Base-by-base conservation (phyloP, 1,140 invertebrate species). In the Ceratosolen fusciceps region DNA sequence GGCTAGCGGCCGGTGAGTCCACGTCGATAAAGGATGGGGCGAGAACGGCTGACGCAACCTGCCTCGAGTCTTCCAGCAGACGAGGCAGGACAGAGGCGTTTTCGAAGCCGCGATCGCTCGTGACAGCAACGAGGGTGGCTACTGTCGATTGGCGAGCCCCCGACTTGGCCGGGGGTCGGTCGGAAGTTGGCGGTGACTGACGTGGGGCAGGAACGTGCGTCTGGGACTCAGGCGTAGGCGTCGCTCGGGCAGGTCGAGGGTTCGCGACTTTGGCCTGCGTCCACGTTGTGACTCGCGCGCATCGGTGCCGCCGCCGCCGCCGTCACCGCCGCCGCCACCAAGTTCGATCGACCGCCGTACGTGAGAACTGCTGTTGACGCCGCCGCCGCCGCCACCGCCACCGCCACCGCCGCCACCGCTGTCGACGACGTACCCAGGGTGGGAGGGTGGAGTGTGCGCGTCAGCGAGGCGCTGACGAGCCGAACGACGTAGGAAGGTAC, bases 281-380 rank as follows among this genome's bases (percentile, higher is more conserved):
- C 47, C 74, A 68, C 74, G 73, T 58, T 58, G 54, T 73, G 14
- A 7, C 26, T 29, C 60, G 24, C 26, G 10, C n/a, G 24, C 60
- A 62, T 7, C 16, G 43, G 16, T 47, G 43, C 43, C 43, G n/a
- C n/a, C 12, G 5, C 39, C 62, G 7, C 24, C 0, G 10, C 29
- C 5, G 39, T 24, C 29, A 19, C 29, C n/a, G 5, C 8, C 21
- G 54, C 8, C 47, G 24, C 8, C 58, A 19, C 60, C 47, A 4
- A 34, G 47, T 76, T 76, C 74, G 74, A 76, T 76, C 62, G 37
- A 19, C 8, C 29, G 70, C 7, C 26, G 31, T 37, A 2, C 34
- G 34, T n/a, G 19, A 16, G 14, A 34, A 72, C 16, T 26, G 4
- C 49, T 16, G 49, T 16, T 52, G 21, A 5, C 29, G 5, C 16